Conservation (phyloP, 92 coral and sea anemone genomes). For the Scolanthus callimorphus region DNA sequence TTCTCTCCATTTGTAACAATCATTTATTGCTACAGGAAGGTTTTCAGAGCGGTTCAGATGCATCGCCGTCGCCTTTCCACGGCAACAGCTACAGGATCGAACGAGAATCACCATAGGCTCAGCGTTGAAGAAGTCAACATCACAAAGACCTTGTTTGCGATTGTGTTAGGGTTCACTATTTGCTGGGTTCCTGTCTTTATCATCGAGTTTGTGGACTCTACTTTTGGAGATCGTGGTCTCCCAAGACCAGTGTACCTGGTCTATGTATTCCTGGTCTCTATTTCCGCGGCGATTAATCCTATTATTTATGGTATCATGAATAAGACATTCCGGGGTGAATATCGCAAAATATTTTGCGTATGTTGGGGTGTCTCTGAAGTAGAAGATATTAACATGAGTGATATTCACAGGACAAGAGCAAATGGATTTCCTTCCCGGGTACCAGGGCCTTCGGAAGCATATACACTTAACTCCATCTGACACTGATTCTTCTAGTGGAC, state of each 20-base stretch:
- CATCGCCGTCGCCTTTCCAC: constrained; percentile 28
- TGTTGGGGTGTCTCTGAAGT: constrained; percentile 2
- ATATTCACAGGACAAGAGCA: no score
- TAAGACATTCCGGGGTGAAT: constrained; percentile 44
- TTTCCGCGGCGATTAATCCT: constrained; percentile 49
- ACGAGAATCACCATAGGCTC: constrained; percentile 16
- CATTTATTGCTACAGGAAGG: constrained; percentile 40
- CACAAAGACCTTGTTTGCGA: constrained; percentile 46
- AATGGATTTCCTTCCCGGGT: no score
- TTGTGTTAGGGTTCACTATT: constrained; percentile 41
- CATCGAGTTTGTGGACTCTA: constrained; percentile 50
- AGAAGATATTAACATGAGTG: background rate
- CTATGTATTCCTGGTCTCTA: constrained; percentile 33
- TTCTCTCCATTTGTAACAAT: constrained; percentile 35
- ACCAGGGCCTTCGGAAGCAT: no score
- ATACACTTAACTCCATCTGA: no score
- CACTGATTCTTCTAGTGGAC: no score
- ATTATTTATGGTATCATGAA: constrained; percentile 52
- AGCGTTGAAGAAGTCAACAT: constrained; percentile 49
- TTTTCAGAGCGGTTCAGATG: constrained; percentile 32
- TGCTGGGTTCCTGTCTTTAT: constrained; percentile 58
- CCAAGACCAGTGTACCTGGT: constrained; percentile 53
- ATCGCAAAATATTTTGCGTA: constrained; percentile 14
- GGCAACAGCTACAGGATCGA: background rate
- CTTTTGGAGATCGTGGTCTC: constrained; percentile 26